phyloP scores from a whole-genome alignment of 1,140 invertebrate genomes.

The Drosophila serrata region DNA sequence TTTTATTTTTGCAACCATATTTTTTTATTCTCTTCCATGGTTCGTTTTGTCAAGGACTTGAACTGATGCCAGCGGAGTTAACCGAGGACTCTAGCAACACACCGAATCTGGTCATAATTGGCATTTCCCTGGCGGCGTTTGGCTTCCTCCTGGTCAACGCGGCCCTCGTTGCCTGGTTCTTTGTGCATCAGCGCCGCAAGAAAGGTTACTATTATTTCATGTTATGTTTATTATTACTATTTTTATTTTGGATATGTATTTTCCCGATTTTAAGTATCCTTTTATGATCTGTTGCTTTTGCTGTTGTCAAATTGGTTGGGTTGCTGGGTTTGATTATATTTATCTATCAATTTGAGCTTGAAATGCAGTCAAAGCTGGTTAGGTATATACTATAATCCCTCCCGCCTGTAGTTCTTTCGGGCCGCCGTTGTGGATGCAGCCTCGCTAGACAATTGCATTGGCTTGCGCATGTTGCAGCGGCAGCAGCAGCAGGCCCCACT shows the following conservation, averaged over 20 bases:
- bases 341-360: neutral
- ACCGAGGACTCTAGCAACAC: conserved; percentile 88
- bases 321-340: neutral
- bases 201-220: conserved; percentile 86
- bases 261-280: neutral
- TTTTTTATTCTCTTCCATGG: conserved; percentile 50
- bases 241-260: conserved; percentile 13
- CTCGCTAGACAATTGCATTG: conserved; percentile 30
- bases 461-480: conserved; percentile 28
- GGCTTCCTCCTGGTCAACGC: conserved; percentile 93
- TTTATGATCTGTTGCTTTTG: conserved; percentile 2
- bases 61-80: conserved; percentile 89
- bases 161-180: conserved; percentile 93
- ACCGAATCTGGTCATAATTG: conserved; percentile 92
- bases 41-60: conserved; percentile 85
- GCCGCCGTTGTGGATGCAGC: neutral
- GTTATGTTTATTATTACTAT: conserved; percentile 35
- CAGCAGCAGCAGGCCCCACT: conserved; percentile 52
- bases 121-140: conserved; percentile 92
- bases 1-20: conserved; percentile 73
- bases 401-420: neutral
- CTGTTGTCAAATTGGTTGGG: neutral
- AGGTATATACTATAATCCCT: neutral
- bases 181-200: conserved; percentile 90
- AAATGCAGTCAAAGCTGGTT: neutral